Percentiles rank a stretch among this genome's conserved stretches.
These are phyloP conservation scores for Branchipolynoe longqiensis DNA, from an alignment of 2,888 invertebrate genomes.

Conservation along the genomic window DNA sequence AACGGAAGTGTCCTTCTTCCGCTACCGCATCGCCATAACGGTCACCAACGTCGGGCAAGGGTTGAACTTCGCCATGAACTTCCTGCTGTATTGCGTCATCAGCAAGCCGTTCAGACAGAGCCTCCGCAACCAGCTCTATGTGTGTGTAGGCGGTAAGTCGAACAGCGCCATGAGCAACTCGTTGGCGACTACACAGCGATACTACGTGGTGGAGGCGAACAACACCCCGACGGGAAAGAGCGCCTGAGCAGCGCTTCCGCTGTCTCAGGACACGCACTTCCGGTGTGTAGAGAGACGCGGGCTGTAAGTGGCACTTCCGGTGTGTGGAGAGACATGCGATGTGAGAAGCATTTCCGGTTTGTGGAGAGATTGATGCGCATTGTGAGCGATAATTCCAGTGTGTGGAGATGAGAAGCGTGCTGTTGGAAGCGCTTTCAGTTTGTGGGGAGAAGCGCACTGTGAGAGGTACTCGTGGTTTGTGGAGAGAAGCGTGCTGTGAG, in stretches of 20 bases:
- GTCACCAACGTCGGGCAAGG: conserved; percentile 88
- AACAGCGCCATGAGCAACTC: not conserved
- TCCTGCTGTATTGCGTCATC: conserved; percentile 89
- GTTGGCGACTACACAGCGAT: conserved; percentile 7
- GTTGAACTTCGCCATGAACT: conserved; percentile 88
- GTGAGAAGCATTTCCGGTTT: too few relatives aligned
- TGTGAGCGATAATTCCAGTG: too few relatives aligned
- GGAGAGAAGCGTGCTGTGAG: too few relatives aligned
- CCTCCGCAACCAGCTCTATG: conserved; percentile 28
- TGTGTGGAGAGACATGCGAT: too few relatives aligned
- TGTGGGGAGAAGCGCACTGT: too few relatives aligned
- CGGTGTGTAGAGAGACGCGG: too few relatives aligned
- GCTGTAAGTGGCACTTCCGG: too few relatives aligned
- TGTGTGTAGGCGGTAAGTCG: not conserved
- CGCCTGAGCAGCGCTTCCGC: not conserved
- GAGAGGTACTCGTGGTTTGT: too few relatives aligned
- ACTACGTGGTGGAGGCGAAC: conserved; percentile 44
- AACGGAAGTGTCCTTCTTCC: conserved; percentile 67
- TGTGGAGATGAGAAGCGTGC: too few relatives aligned
- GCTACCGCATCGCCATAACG: conserved; percentile 68
- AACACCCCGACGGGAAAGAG: too few relatives aligned
- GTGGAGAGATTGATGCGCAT: too few relatives aligned
- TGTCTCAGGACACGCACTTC: not conserved
- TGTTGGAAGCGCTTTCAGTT: too few relatives aligned
- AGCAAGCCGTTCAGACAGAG: conserved; percentile 87